Percentiles rank a stretch among this genome's conserved stretches.
Conservation (phyloP, 1,140 invertebrate genomes). For the Andricus grossulariae region DNA sequence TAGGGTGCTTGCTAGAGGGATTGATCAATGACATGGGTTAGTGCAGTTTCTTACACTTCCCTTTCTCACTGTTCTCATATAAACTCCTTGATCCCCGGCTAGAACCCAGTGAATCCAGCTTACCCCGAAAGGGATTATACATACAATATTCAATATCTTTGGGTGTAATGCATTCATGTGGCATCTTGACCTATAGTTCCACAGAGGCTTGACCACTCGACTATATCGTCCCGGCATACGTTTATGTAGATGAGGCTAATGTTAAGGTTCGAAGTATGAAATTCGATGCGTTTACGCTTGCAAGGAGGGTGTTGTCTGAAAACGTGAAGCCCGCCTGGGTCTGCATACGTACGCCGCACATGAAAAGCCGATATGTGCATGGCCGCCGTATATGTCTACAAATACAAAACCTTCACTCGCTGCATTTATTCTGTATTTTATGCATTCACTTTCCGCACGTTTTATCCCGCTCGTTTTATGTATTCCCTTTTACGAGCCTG, state of each 20-base stretch:
- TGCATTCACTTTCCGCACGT: conserved; percentile 58
- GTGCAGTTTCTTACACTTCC: too few species aligned
- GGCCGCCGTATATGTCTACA: neutral
- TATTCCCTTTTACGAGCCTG: conserved; percentile 60
- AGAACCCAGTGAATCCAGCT: too few species aligned
- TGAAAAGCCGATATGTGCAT: conserved; percentile 5
- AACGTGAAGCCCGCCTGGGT: neutral
- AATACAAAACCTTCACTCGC: conserved; percentile 1
- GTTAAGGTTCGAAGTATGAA: neutral
- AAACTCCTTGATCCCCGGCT: too few species aligned
- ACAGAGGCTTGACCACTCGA: neutral
- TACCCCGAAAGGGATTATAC: too few species aligned
- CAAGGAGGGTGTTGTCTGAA: conserved; percentile 3
- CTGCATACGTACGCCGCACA: neutral
- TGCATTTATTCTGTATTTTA: conserved; percentile 61
- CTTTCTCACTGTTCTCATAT: too few species aligned
- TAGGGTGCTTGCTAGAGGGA: too few species aligned
- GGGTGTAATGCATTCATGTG: neutral
- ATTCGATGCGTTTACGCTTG: conserved; percentile 20
- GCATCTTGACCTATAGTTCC: neutral
- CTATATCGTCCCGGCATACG: neutral
- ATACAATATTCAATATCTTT: too few species aligned
- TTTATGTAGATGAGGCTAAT: conserved; percentile 6
- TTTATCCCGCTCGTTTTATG: conserved; percentile 59
- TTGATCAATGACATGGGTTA: too few species aligned